Percentiles rank a stretch among this genome's conserved stretches.
Evolutionary conservation across 1,140 invertebrate genomes (phyloP).

Genomic region (Acromyrmex charruanus): DNA sequence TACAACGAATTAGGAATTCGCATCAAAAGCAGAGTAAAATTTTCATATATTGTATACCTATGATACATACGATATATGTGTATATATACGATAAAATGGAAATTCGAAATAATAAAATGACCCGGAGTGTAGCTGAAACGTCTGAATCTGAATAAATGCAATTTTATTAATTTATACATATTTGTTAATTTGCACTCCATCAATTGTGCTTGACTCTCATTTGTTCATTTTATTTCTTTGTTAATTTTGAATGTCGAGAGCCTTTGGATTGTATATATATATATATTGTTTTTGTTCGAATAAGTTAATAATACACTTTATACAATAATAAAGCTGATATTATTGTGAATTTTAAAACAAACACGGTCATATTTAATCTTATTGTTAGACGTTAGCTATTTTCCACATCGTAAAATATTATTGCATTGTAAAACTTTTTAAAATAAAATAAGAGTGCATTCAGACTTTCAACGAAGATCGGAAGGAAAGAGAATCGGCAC

Average conservation of each 20-base stretch:
- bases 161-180: too few relatives aligned
- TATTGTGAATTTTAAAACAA: background rate
- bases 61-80: background rate
- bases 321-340: background rate
- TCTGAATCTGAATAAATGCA: too few relatives aligned
- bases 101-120: background rate
- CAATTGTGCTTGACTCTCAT: too few relatives aligned
- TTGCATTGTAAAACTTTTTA: background rate
- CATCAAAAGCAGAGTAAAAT: background rate
- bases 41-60: background rate
- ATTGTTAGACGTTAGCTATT: too few relatives aligned
- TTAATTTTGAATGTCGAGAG: too few relatives aligned
- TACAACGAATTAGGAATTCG: constrained; percentile 20
- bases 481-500: background rate
- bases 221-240: too few relatives aligned
- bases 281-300: too few relatives aligned
- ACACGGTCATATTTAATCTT: background rate
- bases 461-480: background rate
- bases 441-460: background rate
- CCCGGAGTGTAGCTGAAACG: too few relatives aligned
- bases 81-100: background rate
- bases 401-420: background rate
- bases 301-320: too few relatives aligned
- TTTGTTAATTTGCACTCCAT: too few relatives aligned
- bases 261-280: too few relatives aligned